Evolutionary conservation across 2,888 invertebrate genomes (phyloP).

Genomic region (Cryptocheilus praepositus): DNA sequence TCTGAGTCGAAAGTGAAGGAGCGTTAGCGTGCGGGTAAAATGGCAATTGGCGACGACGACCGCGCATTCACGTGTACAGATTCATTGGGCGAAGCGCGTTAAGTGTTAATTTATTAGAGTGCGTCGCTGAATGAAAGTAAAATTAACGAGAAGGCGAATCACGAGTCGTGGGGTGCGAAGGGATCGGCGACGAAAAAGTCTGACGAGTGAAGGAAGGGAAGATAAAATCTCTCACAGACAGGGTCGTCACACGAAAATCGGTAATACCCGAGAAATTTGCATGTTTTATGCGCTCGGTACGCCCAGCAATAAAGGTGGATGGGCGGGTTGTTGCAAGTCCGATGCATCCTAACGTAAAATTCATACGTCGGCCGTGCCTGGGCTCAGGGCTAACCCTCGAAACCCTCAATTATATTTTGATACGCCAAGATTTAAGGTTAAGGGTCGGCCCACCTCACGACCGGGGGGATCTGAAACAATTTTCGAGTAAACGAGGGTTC

Average conservation of each 20-base stretch:
- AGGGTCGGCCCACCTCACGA: conserved; percentile 45
- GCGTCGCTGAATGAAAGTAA: no score
- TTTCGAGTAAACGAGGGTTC: conserved; percentile 41
- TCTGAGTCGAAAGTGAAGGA: no score
- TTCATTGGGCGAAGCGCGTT: no score
- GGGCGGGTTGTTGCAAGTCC: conserved; percentile 35
- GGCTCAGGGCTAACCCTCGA: conserved; percentile 27
- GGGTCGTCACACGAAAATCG: conserved; percentile 42
- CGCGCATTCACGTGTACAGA: no score
- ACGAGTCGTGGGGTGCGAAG: no score
- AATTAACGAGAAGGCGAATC: no score
- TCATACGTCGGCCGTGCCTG: conserved; percentile 27
- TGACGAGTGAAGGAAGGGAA: neutral
- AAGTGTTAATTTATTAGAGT: no score
- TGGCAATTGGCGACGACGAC: no score
- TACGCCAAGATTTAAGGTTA: conserved; percentile 58
- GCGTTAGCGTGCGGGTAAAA: no score
- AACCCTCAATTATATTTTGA: conserved; percentile 61
- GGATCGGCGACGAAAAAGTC: neutral
- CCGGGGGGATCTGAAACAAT: conserved; percentile 44
- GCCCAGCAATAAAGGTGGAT: conserved; percentile 53
- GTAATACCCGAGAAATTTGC: conserved; percentile 51
- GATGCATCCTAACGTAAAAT: conserved; percentile 42
- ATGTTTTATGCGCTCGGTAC: conserved; percentile 45
- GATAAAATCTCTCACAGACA: conserved; percentile 3